Base-by-base conservation (phyloP, 2,888 invertebrate genomes). In the Rhagium mordax region DNA sequence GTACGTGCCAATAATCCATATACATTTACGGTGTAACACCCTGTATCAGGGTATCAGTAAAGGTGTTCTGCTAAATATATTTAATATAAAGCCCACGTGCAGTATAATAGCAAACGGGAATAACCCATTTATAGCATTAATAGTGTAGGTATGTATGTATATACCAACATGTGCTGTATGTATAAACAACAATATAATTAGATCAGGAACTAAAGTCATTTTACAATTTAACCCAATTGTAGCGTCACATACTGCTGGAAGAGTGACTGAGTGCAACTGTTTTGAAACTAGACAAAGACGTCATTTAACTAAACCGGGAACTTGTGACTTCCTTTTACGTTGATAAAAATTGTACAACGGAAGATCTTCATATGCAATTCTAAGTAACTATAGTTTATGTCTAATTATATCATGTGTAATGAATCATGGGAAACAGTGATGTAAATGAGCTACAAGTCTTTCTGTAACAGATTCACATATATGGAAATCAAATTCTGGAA, bases 131-230 rank as follows among this genome's bases (percentile, higher is more conserved):
- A 16, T 18, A 59, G 18, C 13, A 13, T 59, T 15, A 18, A 10
- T 18, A 18, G 2, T 8, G 3, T 4, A 6, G 3, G 24, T 24
- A 24, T 24, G 24, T 24, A 18, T 59, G 10, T n/a, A 5, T 27
- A 57, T 15, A 29, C 18, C 60, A 51, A 53, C 53, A 51, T 65
- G 65, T 48, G 65, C 21, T 53, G 64, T 51, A 29, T 61, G 24
- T 21, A 27, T 47, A 55, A 57, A 41, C 41, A 47, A 67, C 53
- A 24, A 41, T 24, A 16, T 67, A 70, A 70, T 70, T 70, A 61
- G 62, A 70, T 70, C 72, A 72, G 72, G 72, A 72, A 72, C 72
- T 66, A 48, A 62, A 59, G 72, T 67, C 72, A 72, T 68, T 72
- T 67, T 68, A 61, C 68, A 67, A 72, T 72, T 72, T 67, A 61